A percentile compares a stretch with the other conserved stretches of the same genome.
Evolutionary conservation across 2,113 vertebrate genomes (phyloP).

Genomic region (Oreochromis spilurus): DNA sequence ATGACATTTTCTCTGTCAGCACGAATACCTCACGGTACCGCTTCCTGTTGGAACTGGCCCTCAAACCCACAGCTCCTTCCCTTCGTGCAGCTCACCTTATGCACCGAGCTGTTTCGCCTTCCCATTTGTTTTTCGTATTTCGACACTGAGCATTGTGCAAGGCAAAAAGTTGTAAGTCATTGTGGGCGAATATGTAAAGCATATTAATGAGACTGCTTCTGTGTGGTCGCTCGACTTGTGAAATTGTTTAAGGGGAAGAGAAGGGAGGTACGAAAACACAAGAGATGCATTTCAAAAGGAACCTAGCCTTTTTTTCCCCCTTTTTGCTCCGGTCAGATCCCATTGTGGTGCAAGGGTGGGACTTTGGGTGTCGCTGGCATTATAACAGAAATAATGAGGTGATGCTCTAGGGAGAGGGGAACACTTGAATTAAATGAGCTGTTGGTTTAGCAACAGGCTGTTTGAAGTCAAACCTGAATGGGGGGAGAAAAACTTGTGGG

Average conservation of each 20-base stretch:
- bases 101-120: slow-evolving; percentile 1
- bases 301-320: background rate
- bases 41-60: slow-evolving; percentile 45
- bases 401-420: slow-evolving; percentile 62
- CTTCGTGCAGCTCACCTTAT: background rate
- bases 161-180: slow-evolving; percentile 2
- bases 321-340: slow-evolving; percentile 61
- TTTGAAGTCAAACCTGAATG: slow-evolving; percentile 51
- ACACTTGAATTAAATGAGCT: slow-evolving; percentile 63
- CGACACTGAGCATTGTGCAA: slow-evolving; percentile 35
- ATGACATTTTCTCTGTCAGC: slow-evolving; percentile 67
- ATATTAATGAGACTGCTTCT: slow-evolving; percentile 13
- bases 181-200: slow-evolving; percentile 34
- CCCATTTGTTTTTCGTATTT: slow-evolving; percentile 17
- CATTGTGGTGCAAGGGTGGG: slow-evolving; percentile 69
- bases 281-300: slow-evolving; percentile 70
- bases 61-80: slow-evolving; percentile 8
- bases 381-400: slow-evolving; percentile 71
- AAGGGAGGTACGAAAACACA: slow-evolving; percentile 17
- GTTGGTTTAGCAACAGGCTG: slow-evolving; percentile 54
- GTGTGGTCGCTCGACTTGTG: slow-evolving; percentile 18
- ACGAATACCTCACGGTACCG: slow-evolving; percentile 37
- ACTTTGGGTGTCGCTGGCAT: slow-evolving; percentile 69
- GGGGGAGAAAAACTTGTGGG: background rate
- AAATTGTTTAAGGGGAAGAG: slow-evolving; percentile 42